phyloP scores from a whole-genome alignment of 2,888 invertebrate species.

The Hirtodrosophila histrioides region DNA sequence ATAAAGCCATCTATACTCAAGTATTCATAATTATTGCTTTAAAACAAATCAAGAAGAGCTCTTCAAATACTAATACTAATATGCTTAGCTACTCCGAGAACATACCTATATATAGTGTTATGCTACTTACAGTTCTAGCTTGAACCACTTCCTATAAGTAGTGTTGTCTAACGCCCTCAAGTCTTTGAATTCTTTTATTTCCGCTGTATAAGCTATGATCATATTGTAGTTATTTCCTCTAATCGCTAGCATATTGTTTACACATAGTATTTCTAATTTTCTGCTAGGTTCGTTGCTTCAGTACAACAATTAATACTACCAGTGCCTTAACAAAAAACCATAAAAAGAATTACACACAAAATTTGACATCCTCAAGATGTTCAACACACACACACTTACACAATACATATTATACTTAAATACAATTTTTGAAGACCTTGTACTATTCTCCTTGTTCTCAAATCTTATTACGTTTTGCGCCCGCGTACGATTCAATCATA shows the following conservation, averaged over 20 bases:
- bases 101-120: constrained; percentile 2
- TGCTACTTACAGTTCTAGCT: constrained; percentile 19
- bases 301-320: constrained; percentile 69
- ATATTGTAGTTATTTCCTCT: neutral
- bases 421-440: neutral
- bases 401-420: constrained; percentile 6
- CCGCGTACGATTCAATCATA: constrained; percentile 48
- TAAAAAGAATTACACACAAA: constrained; percentile 32
- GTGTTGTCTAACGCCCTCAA: constrained; percentile 3
- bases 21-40: constrained; percentile 7
- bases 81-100: constrained; percentile 5
- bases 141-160: constrained; percentile 12
- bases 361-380: constrained; percentile 22
- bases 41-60: constrained; percentile 1
- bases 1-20: constrained; percentile 51
- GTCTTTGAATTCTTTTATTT: neutral
- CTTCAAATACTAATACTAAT: neutral
- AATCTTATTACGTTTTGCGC: constrained; percentile 53
- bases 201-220: neutral
- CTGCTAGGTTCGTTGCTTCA: constrained; percentile 47
- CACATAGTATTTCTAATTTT: constrained; percentile 11
- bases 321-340: constrained; percentile 64
- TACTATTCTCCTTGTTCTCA: constrained; percentile 34
- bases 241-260: constrained; percentile 5
- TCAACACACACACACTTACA: constrained; percentile 16